A percentile compares a stretch with the other conserved stretches of the same genome.
Conservation (phyloP, 2,888 invertebrate genomes). For the Dilophus febrilis region DNA sequence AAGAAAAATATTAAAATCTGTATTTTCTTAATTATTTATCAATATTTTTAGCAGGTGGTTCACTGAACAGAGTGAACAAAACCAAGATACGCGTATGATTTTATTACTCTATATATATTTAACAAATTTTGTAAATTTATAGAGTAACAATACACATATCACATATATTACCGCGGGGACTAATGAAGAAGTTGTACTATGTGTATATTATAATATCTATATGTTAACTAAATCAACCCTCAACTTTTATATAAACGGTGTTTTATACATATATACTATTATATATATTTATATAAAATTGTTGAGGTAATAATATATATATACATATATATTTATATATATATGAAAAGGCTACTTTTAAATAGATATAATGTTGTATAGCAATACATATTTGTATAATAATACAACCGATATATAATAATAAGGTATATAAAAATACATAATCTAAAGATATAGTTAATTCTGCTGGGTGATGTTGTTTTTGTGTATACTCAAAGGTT, state of each 20-base stretch:
- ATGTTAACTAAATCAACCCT: constrained; percentile 4
- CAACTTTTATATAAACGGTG: background rate
- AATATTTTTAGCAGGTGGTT: too few relatives aligned
- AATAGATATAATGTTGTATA: background rate
- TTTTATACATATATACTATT: background rate
- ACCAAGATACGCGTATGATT: too few relatives aligned
- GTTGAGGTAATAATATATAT: constrained; percentile 3
- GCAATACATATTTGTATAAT: background rate
- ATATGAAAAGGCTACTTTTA: constrained; percentile 3
- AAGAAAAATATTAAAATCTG: too few relatives aligned
- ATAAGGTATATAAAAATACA: background rate
- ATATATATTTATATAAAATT: background rate
- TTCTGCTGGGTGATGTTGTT: background rate
- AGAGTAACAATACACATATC: background rate
- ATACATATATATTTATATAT: too few relatives aligned
- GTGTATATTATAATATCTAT: constrained; percentile 6
- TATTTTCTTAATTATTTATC: too few relatives aligned
- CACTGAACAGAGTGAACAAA: too few relatives aligned
- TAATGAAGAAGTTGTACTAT: constrained; percentile 18
- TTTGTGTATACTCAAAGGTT: background rate
- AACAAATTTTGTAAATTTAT: too few relatives aligned
- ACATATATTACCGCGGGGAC: constrained; percentile 18
- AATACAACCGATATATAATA: background rate
- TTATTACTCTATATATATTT: too few relatives aligned
- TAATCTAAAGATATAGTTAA: background rate